Evolutionary conservation across 2,113 vertebrate species (phyloP), one percentile per base, ranked within the genome.

Genomic region (Ammodytes marinus): DNA sequence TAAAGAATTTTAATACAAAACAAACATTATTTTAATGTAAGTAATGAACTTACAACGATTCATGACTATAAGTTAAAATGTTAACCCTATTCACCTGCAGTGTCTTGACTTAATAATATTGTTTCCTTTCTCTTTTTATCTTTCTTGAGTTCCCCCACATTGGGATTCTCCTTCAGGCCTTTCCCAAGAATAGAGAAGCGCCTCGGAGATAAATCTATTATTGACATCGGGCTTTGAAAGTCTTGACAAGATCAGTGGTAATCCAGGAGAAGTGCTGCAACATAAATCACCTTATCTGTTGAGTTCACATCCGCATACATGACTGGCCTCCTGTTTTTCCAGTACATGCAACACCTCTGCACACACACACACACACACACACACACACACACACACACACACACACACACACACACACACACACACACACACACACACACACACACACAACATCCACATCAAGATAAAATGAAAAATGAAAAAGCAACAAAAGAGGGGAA

Each of bases 41-140:
- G 27, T 27, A 27, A 27, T 27, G 27, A 27, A 27, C 27, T 27
- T 27, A 27, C 27, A 27, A 27, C 27, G 27, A 27, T 27, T 27
- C 27, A 27, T 27, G 27, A 27, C 1, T 27, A 27, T 2, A 27
- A 27, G 27, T 27, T 27, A 27, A 27, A 27, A 27, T 27, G 27
- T 27, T 27, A 27, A 27, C 27, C 27, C 27, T 27, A 27, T 27
- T 27, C 27, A 27, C 27, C 27, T 27, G 27, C 27, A 27, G 27
- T 27, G 27, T 27, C 27, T 27, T 27, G 27, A 27, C 27, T 27
- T 27, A 27, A 27, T 27, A 27, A 27, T 27, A 27, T 40, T 39
- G 8, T 74, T 86, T 74, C 43, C 53, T 66, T 86, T 78, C 13
- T 4, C 12, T 43, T 70, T 72, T 55, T 37, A 19, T 74, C 72